Evolutionary conservation across 2,888 invertebrate species (phyloP).

Genomic region (Julus scandinavius): DNA sequence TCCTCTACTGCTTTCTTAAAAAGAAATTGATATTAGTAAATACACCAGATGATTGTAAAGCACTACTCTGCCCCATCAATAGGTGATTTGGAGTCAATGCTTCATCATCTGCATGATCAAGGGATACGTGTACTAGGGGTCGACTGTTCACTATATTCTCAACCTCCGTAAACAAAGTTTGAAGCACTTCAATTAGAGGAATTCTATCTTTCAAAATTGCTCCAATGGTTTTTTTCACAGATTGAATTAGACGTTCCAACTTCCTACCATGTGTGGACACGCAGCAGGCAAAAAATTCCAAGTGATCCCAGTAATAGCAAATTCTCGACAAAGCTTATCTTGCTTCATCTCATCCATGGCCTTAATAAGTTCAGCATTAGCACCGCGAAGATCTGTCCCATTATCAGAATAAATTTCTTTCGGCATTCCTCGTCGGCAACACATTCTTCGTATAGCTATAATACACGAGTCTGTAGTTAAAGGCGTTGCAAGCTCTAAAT

Average conservation of each 20-base stretch:
- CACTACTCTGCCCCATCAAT: background rate
- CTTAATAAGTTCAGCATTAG: background rate
- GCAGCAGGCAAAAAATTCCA: background rate
- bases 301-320: background rate
- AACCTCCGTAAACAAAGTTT: background rate
- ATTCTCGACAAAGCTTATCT: background rate
- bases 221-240: background rate
- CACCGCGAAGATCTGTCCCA: background rate
- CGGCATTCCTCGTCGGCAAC: too few species aligned
- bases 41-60: background rate
- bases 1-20: background rate
- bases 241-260: background rate
- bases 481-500: too few species aligned
- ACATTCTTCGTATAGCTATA: too few species aligned
- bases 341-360: background rate
- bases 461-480: too few species aligned
- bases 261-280: background rate
- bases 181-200: background rate
- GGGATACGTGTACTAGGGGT: background rate
- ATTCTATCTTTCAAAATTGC: background rate
- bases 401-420: too few species aligned
- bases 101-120: background rate
- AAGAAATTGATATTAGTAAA: background rate
- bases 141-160: background rate
- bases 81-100: background rate